Base-by-base conservation (phyloP, 2,888 invertebrate genomes). In the Mythimna ferrago region DNA sequence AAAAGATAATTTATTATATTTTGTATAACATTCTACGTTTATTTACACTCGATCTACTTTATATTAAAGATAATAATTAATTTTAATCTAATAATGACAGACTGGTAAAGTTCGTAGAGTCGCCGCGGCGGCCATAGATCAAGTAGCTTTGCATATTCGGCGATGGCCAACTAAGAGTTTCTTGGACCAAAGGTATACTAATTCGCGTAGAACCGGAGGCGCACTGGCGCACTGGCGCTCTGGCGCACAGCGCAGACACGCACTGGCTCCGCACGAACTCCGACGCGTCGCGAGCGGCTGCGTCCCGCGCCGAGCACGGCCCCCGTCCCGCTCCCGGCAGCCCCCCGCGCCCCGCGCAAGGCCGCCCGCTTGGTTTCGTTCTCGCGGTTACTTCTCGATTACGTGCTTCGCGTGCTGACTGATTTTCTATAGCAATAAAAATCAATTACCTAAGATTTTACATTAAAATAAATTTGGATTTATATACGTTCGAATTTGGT, bases 401-500 rank as follows among this genome's bases (percentile, higher is more conserved):
- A 96, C 96, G 96, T 96, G 96, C 96, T 96, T 96, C 95, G 96
- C 96, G 96, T 96, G 96, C 96, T 96, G 96, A 96, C 96, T 96
- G 96, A 96, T 96, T 96, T 96, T 96, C 96, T 96, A 96, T 96
- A 96, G 96, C 96, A 96, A 96, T 96, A 96, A 96, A 96, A 96
- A 95, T 96, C 96, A 96, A 96, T 96, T 96, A 96, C 96, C 96
- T 96, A 96, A 96, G 96, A 95, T 96, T 96, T 96, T 96, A 96
- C 96, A 96, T 96, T 95, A 95, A 96, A 95, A 92, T 96, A 96
- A 96, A 96, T 96, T 96, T 96, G 96, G 96, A 96, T 94, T 95
- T 96, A 96, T 96, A 96, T 96, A 96, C 95, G 96, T 96, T 96
- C 95, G 94, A 95, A 96, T 96, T 96, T 95, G 96, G 95, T 96